A percentile compares a stretch with the other conserved stretches of the same genome.
Evolutionary conservation across 2,888 invertebrate species (phyloP).

Genomic region (Ectemnius continuus): DNA sequence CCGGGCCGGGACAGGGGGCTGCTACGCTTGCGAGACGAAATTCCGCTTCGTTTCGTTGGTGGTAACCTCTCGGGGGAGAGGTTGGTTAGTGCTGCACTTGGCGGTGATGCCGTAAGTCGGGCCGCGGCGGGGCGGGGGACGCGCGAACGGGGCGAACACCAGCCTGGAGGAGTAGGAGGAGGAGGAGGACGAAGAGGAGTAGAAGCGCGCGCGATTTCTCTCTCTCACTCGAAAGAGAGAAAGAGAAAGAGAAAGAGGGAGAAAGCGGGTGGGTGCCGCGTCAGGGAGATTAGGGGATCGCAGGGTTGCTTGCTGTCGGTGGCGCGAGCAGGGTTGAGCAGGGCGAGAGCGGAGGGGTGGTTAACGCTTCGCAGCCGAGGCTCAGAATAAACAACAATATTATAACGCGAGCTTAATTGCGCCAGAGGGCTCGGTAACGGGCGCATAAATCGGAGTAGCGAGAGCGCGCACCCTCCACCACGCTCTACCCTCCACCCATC

Average conservation of each 20-base stretch:
- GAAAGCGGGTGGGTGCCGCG: slow-evolving; percentile 57
- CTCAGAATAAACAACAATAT: slow-evolving; percentile 77
- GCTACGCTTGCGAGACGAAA: slow-evolving; percentile 50
- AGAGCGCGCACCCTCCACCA: slow-evolving; percentile 57
- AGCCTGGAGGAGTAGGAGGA: slow-evolving; percentile 24
- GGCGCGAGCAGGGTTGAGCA: slow-evolving; percentile 46
- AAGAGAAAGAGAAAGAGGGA: slow-evolving; percentile 41
- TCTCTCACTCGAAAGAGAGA: slow-evolving; percentile 1
- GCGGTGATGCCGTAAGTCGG: slow-evolving; percentile 57
- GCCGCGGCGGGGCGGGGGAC: background rate
- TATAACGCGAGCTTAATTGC: slow-evolving; percentile 78
- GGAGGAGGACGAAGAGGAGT: background rate
- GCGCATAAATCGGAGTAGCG: slow-evolving; percentile 73
- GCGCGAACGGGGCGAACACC: background rate
- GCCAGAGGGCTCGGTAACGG: slow-evolving; percentile 75
- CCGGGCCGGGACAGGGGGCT: background rate
- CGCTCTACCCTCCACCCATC: background rate
- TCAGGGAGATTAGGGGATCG: slow-evolving; percentile 63
- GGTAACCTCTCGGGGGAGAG: slow-evolving; percentile 46
- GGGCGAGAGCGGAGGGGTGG: slow-evolving; percentile 57
- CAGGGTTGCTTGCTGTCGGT: slow-evolving; percentile 36
- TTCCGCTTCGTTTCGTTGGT: slow-evolving; percentile 61
- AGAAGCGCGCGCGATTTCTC: background rate
- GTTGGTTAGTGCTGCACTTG: slow-evolving; percentile 54
- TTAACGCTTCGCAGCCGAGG: slow-evolving; percentile 72